These are phyloP conservation scores for Campopleginae sp. DNA, from an alignment of 2,888 invertebrate species.

Conservation along the genomic window DNA sequence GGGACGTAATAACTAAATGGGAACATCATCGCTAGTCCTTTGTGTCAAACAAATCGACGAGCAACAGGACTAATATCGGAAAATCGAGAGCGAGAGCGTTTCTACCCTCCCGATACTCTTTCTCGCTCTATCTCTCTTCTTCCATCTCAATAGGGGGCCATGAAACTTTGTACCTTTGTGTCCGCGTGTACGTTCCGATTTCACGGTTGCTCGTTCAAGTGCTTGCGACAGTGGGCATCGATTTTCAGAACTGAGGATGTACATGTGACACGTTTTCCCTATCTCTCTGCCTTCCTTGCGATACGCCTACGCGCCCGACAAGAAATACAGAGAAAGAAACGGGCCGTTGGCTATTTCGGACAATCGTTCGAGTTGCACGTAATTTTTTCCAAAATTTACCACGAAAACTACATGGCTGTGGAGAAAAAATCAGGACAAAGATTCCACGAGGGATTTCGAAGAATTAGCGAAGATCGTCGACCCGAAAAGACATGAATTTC, in stretches of 20 bases:
- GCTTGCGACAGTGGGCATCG: slow-evolving; percentile 45
- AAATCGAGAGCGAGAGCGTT: slow-evolving; percentile 30
- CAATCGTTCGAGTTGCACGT: background rate
- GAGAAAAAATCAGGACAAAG: background rate
- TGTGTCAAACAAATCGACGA: slow-evolving; percentile 4
- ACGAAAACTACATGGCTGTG: background rate
- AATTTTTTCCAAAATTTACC: background rate
- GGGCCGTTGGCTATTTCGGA: background rate
- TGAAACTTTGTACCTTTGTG: slow-evolving; percentile 64
- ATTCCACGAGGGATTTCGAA: background rate
- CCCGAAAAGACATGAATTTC: background rate
- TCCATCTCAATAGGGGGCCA: slow-evolving; percentile 39
- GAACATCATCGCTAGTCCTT: slow-evolving; percentile 1
- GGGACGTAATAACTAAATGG: background rate
- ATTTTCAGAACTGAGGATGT: slow-evolving; percentile 48
- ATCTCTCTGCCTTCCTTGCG: slow-evolving; percentile 47
- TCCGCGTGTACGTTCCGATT: slow-evolving; percentile 53
- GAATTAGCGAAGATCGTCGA: background rate
- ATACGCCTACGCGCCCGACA: slow-evolving; percentile 50
- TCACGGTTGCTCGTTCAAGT: slow-evolving; percentile 48
- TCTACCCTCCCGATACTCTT: slow-evolving; percentile 3
- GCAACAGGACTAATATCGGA: slow-evolving; percentile 19
- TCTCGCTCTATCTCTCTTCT: slow-evolving; percentile 28
- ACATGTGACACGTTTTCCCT: slow-evolving; percentile 47
- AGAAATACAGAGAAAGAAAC: slow-evolving; percentile 21